Evolutionary conservation across 2,113 vertebrate genomes (phyloP), one percentile per base, ranked within the genome.

Genomic region (Rhinoptilus africanus): DNA sequence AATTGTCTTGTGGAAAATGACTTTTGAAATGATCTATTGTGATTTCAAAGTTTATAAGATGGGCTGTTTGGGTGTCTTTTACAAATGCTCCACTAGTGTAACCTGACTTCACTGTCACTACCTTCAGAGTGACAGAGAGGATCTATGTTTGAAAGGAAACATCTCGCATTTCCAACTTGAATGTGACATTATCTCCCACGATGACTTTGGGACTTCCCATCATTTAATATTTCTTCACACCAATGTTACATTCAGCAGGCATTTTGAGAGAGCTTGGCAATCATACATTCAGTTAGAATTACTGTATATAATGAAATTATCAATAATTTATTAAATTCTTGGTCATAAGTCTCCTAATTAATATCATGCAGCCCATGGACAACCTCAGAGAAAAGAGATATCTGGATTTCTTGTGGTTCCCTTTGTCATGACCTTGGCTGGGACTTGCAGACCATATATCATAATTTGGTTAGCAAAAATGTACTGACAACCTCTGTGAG

Each of bases 201-300:
- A 80, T 53, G 67, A 32, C 71, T 93, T 79, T 87, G 76, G 48
- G 64, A 76, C 97, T 97, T 96, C 48, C 78, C 12, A 50, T 74
- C 53, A 24, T 74, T 91, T 80, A 68, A 72, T 72, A 79, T 84
- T 90, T 64, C 56, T 83, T 69, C 71, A n/a, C 84, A 88, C n/a
- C 69, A 60, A 6, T 19, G 32, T 63, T 79, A 19, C 45, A 39
- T 76, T 85, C 48, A 72, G 76, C 28, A 90, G 66, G 28, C 23
- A 53, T 63, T 96, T 79, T 89, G 35, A 89, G 81, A 69, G 75
- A 64, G 39, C n/a, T 48, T 83, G 74, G 73, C 34, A 92, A 74
- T 68, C 27, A 10, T 26, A 30, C 50, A 35, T 54, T 64, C 56
- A 47, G 51, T 26, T 57, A 66, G 30, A 83, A 51, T 47, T 94